phyloP scores from a whole-genome alignment of 1,140 invertebrate species.

The Drosophila lowei region DNA sequence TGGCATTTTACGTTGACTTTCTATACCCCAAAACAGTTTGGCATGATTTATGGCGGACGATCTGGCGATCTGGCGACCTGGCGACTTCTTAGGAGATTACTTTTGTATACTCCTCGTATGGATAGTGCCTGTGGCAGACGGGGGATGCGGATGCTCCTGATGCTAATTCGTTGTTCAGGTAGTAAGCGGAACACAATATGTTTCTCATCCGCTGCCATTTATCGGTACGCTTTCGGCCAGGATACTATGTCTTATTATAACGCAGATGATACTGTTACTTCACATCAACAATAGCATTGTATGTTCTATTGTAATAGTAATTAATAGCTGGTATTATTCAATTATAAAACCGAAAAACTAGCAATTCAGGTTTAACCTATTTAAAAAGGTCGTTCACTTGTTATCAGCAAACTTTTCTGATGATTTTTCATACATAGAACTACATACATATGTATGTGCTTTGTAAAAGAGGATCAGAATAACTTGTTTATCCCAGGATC shows the following conservation, averaged over 20 bases:
- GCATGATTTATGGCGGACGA: too few species aligned
- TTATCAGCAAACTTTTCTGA: too few species aligned
- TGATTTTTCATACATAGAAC: too few species aligned
- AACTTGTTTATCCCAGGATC: too few species aligned
- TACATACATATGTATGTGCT: too few species aligned
- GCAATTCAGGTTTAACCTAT: too few species aligned
- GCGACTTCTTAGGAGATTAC: conserved; percentile 54
- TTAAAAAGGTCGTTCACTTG: too few species aligned
- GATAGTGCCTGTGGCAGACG: conserved; percentile 1
- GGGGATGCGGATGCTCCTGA: conserved; percentile 21
- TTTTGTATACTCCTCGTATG: conserved; percentile 29
- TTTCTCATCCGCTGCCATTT: conserved; percentile 24
- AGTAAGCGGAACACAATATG: conserved; percentile 42
- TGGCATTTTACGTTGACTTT: conserved; percentile 73
- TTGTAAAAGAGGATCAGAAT: too few species aligned
- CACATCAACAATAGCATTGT: background rate
- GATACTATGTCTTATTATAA: conserved; percentile 21
- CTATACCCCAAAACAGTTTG: conserved; percentile 53
- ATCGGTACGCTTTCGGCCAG: background rate
- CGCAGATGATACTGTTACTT: conserved; percentile 1
- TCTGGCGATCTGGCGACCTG: conserved; percentile 22
- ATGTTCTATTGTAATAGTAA: too few species aligned
- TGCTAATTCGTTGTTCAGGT: conserved; percentile 48
- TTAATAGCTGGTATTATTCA: too few species aligned
- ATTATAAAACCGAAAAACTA: too few species aligned